Percentiles rank a stretch among this genome's conserved stretches.
phyloP scores from a whole-genome alignment of 2,888 invertebrate species.

The Rhingia campestris region DNA sequence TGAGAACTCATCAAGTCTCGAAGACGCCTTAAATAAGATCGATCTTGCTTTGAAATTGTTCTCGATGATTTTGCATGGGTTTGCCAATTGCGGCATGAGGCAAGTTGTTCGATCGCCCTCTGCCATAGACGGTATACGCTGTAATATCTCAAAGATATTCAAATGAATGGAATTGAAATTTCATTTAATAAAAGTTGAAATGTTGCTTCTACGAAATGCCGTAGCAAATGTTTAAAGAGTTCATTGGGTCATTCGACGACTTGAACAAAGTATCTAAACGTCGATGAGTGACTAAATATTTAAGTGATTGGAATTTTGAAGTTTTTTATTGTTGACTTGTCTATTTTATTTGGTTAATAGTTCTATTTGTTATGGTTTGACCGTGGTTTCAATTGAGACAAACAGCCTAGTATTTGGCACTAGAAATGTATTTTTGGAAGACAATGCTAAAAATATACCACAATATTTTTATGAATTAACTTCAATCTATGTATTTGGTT shows the following conservation, averaged over 20 bases:
- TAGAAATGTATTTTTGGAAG: no score
- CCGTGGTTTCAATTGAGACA: no score
- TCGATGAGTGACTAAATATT: no score
- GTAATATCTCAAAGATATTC: conserved; percentile 6
- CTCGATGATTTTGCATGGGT: conserved; percentile 59
- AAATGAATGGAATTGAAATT: conserved; percentile 52
- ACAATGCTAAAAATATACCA: no score
- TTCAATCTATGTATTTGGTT: no score
- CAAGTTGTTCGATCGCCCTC: background rate
- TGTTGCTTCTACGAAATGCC: background rate
- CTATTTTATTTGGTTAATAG: background rate
- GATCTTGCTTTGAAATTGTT: conserved; percentile 46
- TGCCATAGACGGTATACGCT: background rate
- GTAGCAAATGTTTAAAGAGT: conserved; percentile 14
- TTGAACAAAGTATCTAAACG: no score
- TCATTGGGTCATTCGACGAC: conserved; percentile 18
- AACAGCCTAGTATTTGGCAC: no score
- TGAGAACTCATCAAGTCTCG: conserved; percentile 44
- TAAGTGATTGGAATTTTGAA: background rate
- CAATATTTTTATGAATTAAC: no score
- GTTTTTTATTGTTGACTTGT: background rate
- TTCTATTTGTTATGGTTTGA: no score
- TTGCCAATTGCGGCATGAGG: conserved; percentile 36
- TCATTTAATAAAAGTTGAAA: conserved; percentile 29
- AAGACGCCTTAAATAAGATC: conserved; percentile 60